Evolutionary conservation across 2,888 invertebrate species (phyloP).

Genomic region (Xestia ashworthii): DNA sequence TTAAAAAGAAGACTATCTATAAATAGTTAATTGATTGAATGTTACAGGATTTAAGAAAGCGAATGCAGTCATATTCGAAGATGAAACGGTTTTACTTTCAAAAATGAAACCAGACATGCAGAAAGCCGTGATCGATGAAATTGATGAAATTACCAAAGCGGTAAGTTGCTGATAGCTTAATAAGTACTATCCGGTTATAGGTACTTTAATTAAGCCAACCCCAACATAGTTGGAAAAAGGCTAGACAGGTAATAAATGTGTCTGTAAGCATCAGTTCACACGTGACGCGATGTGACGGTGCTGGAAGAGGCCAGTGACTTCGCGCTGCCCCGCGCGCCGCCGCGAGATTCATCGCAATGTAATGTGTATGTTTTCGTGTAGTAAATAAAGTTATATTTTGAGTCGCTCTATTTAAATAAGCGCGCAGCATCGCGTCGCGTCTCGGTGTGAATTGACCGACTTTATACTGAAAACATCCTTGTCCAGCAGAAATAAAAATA

Average conservation of each 20-base stretch:
- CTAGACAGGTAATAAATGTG: neutral
- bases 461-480: neutral
- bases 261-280: neutral
- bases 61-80: neutral
- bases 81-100: constrained; percentile 3
- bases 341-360: too few species aligned
- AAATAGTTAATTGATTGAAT: neutral
- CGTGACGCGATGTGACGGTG: too few species aligned
- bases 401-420: too few species aligned
- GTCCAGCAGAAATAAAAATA: neutral
- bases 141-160: neutral
- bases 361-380: too few species aligned
- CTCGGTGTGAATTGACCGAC: too few species aligned
- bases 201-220: too few species aligned
- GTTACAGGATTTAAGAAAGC: neutral
- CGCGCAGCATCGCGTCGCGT: too few species aligned
- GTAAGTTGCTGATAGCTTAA: neutral
- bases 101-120: constrained; percentile 2
- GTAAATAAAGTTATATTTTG: too few species aligned
- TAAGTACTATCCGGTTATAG: too few species aligned
- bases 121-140: constrained; percentile 1
- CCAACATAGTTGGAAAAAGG: neutral
- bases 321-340: too few species aligned
- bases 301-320: too few species aligned
- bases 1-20: neutral